Percentiles rank a stretch among this genome's conserved stretches.
Evolutionary conservation across 2,888 invertebrate species (phyloP).

Genomic region (Nomada ferruginata): DNA sequence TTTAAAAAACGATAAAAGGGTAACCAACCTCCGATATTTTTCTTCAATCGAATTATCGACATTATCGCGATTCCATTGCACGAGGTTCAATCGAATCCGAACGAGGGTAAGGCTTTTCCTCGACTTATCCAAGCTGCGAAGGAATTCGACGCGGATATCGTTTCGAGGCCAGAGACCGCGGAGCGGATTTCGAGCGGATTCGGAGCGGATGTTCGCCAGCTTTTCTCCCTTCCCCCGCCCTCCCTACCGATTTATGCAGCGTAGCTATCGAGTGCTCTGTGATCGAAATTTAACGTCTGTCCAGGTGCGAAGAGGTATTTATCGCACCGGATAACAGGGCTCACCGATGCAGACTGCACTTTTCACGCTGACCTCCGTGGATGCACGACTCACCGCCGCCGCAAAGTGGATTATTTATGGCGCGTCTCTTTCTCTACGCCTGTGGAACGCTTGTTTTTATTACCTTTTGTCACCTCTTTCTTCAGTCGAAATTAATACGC

Average conservation of each 20-base stretch:
- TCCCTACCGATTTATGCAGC: not conserved
- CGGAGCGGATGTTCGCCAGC: not conserved
- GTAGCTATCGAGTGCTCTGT: conserved; percentile 25
- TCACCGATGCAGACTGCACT: conserved; percentile 44
- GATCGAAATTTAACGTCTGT: conserved; percentile 48
- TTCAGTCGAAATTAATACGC: conserved; percentile 12
- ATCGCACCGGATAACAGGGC: conserved; percentile 52
- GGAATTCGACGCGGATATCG: conserved; percentile 9
- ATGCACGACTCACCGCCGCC: conserved; percentile 57
- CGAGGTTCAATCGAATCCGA: no score
- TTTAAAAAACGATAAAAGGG: no score
- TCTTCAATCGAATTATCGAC: no score
- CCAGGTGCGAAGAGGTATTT: conserved; percentile 43
- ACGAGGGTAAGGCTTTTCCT: not conserved
- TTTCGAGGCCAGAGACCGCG: not conserved
- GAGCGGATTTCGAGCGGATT: conserved; percentile 19
- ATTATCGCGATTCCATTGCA: no score
- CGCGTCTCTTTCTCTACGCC: conserved; percentile 15
- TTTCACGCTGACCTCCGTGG: conserved; percentile 38
- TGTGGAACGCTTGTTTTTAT: conserved; percentile 6
- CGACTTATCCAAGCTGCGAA: not conserved
- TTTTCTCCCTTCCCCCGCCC: not conserved
- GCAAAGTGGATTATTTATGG: conserved; percentile 60
- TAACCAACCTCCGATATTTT: no score
- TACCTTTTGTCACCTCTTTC: not conserved